A percentile compares a stretch with the other conserved stretches of the same genome.
Evolutionary conservation across 2,888 invertebrate species (phyloP).

Genomic region (Metopia argyrocephala): DNA sequence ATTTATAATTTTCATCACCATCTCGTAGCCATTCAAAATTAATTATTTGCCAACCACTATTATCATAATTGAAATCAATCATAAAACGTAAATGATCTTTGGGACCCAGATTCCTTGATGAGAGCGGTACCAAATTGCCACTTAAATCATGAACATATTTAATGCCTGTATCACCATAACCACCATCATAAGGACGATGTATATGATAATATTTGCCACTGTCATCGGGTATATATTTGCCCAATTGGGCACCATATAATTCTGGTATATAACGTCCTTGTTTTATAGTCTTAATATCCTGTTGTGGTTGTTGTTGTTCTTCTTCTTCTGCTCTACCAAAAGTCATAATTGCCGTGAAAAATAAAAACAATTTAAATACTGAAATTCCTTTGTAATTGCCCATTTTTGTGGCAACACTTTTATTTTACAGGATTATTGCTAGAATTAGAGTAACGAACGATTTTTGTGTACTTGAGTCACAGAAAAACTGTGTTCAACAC

Average conservation of each 20-base stretch:
- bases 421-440: constrained; percentile 8
- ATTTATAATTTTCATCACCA: constrained; percentile 70
- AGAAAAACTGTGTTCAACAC: constrained; percentile 33
- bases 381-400: background rate
- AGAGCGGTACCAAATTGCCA: constrained; percentile 63
- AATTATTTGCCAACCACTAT: constrained; percentile 76
- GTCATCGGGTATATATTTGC: constrained; percentile 80
- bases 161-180: constrained; percentile 79
- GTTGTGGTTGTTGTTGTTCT: constrained; percentile 1
- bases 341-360: background rate
- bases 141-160: constrained; percentile 73
- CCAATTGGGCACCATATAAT: constrained; percentile 76
- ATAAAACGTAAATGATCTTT: constrained; percentile 73
- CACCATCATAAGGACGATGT: constrained; percentile 79
- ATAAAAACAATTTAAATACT: background rate
- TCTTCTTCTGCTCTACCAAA: constrained; percentile 21
- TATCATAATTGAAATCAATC: constrained; percentile 74
- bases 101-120: constrained; percentile 67
- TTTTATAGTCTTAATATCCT: no score
- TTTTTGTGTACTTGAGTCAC: constrained; percentile 13
- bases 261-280: constrained; percentile 72
- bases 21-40: constrained; percentile 75
- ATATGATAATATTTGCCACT: constrained; percentile 81
- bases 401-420: constrained; percentile 35
- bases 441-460: background rate